Conservation (phyloP, 2,888 invertebrate genomes). For the Junonia oenone region DNA sequence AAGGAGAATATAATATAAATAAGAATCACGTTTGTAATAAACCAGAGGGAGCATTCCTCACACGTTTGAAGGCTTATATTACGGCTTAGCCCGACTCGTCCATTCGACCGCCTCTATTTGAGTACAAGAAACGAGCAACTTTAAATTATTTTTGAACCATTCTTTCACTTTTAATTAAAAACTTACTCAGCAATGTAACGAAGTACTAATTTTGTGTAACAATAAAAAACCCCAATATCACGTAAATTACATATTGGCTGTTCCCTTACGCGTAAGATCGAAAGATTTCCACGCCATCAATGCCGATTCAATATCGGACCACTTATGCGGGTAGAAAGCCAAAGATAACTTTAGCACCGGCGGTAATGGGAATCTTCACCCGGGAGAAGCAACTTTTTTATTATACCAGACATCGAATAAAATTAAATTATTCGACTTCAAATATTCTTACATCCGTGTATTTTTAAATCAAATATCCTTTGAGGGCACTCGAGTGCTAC, state of each 20-base stretch:
- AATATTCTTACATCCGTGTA: conserved; percentile 16
- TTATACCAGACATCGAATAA: conserved; percentile 26
- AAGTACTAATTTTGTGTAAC: background rate
- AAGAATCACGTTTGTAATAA: conserved; percentile 80
- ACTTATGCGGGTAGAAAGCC: conserved; percentile 20
- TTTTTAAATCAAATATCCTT: conserved; percentile 21
- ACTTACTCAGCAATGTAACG: background rate
- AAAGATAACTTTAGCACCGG: conserved; percentile 26
- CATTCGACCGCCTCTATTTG: conserved; percentile 33
- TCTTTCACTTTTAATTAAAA: background rate
- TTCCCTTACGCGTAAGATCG: background rate
- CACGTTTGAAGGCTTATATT: conserved; percentile 62
- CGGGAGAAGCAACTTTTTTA: conserved; percentile 28
- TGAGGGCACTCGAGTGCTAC: conserved; percentile 7
- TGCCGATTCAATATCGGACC: conserved; percentile 24
- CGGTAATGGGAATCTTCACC: conserved; percentile 26
- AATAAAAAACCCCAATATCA: conserved; percentile 1
- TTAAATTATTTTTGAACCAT: background rate
- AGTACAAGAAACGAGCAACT: background rate
- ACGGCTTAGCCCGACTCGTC: conserved; percentile 67
- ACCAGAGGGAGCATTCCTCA: conserved; percentile 64
- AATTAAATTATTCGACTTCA: conserved; percentile 26
- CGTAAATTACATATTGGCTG: conserved; percentile 7
- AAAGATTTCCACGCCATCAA: conserved; percentile 8
- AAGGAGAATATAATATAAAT: conserved; percentile 70